Conservation (phyloP, 2,888 invertebrate species). For the Eupeodes latifasciatus region DNA sequence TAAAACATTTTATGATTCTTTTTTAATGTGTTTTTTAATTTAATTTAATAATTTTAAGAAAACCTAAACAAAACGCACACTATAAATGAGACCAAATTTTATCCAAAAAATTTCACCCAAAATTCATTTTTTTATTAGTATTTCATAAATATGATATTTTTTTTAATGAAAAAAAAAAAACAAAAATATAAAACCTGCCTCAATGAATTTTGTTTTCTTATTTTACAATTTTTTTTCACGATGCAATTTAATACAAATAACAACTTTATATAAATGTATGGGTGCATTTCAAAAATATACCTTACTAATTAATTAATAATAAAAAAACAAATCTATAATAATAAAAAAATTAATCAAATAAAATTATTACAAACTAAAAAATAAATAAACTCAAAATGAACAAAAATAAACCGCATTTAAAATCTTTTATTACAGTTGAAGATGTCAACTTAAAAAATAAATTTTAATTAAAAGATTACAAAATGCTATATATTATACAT, state of each 20-base stretch:
- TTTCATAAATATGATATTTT: slow-evolving; percentile 4
- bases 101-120: slow-evolving; percentile 42
- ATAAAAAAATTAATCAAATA: slow-evolving; percentile 33
- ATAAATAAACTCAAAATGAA: slow-evolving; percentile 48
- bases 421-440: slow-evolving; percentile 64
- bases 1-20: too few species aligned
- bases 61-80: slow-evolving; percentile 66
- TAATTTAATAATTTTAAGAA: slow-evolving; percentile 13
- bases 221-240: slow-evolving; percentile 23
- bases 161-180: background rate
- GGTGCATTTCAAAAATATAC: slow-evolving; percentile 75
- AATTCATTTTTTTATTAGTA: slow-evolving; percentile 11
- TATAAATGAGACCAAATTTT: slow-evolving; percentile 62
- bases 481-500: slow-evolving; percentile 76
- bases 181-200: slow-evolving; percentile 53
- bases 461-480: slow-evolving; percentile 58
- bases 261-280: slow-evolving; percentile 71
- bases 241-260: slow-evolving; percentile 13
- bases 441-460: slow-evolving; percentile 69
- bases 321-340: slow-evolving; percentile 10
- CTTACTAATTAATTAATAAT: slow-evolving; percentile 38
- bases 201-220: slow-evolving; percentile 39
- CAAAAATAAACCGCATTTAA: slow-evolving; percentile 69
- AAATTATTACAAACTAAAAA: slow-evolving; percentile 44
- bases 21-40: background rate